Base-by-base conservation (phyloP, 2,797 vertebrate species). In the Glyptemys insculpta region DNA sequence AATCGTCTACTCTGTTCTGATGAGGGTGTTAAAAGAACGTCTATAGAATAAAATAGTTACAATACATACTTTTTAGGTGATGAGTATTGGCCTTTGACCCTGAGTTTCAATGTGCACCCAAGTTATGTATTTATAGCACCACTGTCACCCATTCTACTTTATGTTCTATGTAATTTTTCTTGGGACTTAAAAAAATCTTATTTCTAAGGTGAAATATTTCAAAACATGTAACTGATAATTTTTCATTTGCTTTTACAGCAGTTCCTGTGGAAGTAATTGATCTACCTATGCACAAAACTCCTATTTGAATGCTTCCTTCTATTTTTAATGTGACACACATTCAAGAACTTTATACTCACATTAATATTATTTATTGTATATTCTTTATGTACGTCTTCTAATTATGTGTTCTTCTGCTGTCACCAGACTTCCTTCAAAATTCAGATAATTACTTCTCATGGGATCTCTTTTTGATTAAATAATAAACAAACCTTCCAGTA, bases 351-450 rank as follows among this genome's bases (percentile, higher is more conserved):
- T 93, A 93, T 93, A 89, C 78, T 83, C 29, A 16, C n/a, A 31
- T 90, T 56, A 2, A 72, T 89, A 62, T 80, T 79, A n/a, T 84
- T 92, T 91, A 82, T 44, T 25, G 88, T 47, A 37, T 62, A 53
- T 52, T 93, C 56, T 87, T 87, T 57, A 47, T 72, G 21, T 47
- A 16, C 34, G 53, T 79, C 72, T 94, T 89, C 41, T 94, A 91
- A 94, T 95, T 82, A 91, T 92, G 21, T 96, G 86, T 90, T 91
- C 89, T 89, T 88, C 62, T 88, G 87, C 44, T 91, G 49, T 91
- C 79, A 90, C 83, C 72, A 90, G 23, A 47, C 4, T 72, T 80
- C 56, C 15, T 31, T 94, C 31, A 82, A 81, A 79, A 80, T 84
- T 86, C 78, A 84, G 53, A 37, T 91, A 91, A 87, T 93, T 90